phyloP scores from a whole-genome alignment of 2,888 invertebrate genomes.

The Lochmaea crataegi region DNA sequence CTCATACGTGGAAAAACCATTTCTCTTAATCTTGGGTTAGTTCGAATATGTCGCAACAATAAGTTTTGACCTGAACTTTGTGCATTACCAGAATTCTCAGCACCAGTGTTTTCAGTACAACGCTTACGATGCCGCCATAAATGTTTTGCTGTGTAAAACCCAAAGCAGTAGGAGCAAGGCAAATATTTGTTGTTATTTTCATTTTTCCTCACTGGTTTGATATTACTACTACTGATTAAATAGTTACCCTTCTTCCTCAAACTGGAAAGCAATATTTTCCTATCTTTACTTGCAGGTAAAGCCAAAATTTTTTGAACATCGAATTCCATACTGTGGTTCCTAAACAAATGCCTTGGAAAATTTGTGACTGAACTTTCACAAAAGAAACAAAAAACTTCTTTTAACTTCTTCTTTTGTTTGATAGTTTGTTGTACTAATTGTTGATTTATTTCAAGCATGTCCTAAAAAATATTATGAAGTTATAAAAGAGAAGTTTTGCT shows the following conservation, averaged over 20 bases:
- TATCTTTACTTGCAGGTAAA: conserved; percentile 1
- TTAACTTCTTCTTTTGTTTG: not conserved
- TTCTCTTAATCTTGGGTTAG: not conserved
- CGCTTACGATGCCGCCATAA: too few species aligned
- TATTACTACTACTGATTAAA: conserved; percentile 4
- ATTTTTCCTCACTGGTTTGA: conserved; percentile 4
- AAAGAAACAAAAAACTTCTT: not conserved
- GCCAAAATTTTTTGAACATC: conserved; percentile 4
- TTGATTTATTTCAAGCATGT: not conserved
- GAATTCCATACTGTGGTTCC: conserved; percentile 2
- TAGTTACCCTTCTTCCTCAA: conserved; percentile 4
- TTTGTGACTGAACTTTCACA: not conserved
- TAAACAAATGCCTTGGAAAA: conserved; percentile 1
- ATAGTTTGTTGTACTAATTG: not conserved
- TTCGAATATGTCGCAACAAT: too few species aligned
- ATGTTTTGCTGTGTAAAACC: too few species aligned
- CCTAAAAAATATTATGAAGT: conserved; percentile 3
- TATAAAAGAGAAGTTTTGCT: too few species aligned
- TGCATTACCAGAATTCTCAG: too few species aligned
- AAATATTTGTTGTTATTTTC: conserved; percentile 4
- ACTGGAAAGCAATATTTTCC: conserved; percentile 1
- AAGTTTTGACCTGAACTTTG: too few species aligned
- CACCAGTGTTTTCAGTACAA: too few species aligned
- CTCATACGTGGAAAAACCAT: conserved; percentile 7
- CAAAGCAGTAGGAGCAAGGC: not conserved